Percentiles rank a stretch among this genome's conserved stretches.
phyloP scores from a whole-genome alignment of 2,113 vertebrate species.

The Tupaia chinensis region DNA sequence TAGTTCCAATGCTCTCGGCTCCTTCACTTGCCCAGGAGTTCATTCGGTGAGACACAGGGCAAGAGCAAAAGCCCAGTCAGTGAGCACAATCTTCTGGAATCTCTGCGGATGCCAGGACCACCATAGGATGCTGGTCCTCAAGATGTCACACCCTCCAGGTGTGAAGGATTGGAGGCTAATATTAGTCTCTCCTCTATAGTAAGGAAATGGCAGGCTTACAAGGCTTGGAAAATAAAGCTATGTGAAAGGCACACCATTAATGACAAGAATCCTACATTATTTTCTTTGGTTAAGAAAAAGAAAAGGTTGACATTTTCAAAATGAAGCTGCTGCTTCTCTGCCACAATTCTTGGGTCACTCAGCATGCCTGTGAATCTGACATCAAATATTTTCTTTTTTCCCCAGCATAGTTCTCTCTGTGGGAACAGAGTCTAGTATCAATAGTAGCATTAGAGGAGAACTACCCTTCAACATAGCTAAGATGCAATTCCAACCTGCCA shows the following conservation, averaged over 20 bases:
- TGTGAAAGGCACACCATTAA: constrained; percentile 33
- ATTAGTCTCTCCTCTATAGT: neutral
- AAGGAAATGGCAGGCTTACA: constrained; percentile 18
- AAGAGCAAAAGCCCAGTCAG: neutral
- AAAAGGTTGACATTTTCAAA: neutral
- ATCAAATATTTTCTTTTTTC: constrained; percentile 68
- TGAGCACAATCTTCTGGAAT: neutral
- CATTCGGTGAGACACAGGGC: neutral
- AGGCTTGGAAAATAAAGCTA: constrained; percentile 54
- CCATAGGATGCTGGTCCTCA: neutral
- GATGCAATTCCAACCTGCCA: constrained; percentile 57
- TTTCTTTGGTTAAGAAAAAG: constrained; percentile 16
- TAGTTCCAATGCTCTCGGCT: neutral
- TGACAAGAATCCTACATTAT: constrained; percentile 39
- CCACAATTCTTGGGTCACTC: constrained; percentile 25
- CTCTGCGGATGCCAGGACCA: neutral
- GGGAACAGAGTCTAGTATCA: constrained; percentile 44
- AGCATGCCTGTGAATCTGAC: neutral
- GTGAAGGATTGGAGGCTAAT: neutral
- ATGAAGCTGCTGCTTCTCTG: constrained; percentile 33
- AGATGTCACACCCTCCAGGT: neutral
- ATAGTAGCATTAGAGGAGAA: constrained; percentile 26
- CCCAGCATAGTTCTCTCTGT: constrained; percentile 37
- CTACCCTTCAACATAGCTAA: neutral
- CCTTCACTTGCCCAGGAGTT: neutral